Evolutionary conservation across 2,797 vertebrate genomes (phyloP), one percentile per base, ranked within the genome.

Genomic region (Danionella dracula): DNA sequence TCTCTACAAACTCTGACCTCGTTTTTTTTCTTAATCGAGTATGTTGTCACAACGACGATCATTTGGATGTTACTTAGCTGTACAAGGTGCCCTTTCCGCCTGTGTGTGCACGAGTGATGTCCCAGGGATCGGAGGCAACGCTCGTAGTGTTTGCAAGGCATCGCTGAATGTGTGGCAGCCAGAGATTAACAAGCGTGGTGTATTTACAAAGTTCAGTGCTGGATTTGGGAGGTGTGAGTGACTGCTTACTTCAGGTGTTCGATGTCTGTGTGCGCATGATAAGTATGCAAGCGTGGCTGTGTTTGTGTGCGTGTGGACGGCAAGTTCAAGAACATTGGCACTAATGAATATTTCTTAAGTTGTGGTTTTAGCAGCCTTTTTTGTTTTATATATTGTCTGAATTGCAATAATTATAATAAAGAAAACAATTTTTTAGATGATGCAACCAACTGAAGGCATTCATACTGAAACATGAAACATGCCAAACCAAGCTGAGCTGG

Each of bases 401-500:
- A 86, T 79, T 86, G 87, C 89, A 90, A 90, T 90, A 91, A 88
- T 77, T 85, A 73, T 81, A 80, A 79, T 70, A 74, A 73, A 65
- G 68, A 72, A 49, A n/a, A n/a, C n/a, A n/a, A 68, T 76, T 72
- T 76, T 76, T 61, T 66, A 84, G 79, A 82, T 82, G 55, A 86
- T 84, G 78, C 80, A 88, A 87, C 77, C 85, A 89, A 88, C 85
- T 82, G 85, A 89, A 87, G 88, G 87, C 88, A 88, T 88, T 88
- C 84, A 76, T 84, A 75, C 83, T 74, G 73, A 74, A 70, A 80
- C 71, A 87, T 88, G 85, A 55, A 66, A 78, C 75, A 89, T 89
- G 88, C 87, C 87, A 80, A 85, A 90, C 86, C 87, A 87, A 87
- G 88, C 86, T 85, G 86, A 88, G 88, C 87, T 89, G 87, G 85